Conservation (phyloP, 1,140 invertebrate genomes). For the Cydia fagiglandana region DNA sequence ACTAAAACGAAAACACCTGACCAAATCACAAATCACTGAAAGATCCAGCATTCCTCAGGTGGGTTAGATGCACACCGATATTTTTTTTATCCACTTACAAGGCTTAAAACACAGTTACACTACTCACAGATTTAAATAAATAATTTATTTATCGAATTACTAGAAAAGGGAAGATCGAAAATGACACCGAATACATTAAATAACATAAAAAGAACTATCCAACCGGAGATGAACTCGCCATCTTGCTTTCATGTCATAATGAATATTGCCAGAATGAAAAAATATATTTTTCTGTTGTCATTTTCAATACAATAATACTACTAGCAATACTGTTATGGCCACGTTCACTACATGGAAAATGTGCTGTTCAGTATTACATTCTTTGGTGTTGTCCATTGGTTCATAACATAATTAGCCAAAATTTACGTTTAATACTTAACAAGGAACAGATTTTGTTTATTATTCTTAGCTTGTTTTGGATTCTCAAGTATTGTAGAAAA, state of each 20-base stretch:
- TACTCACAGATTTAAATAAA: constrained; percentile 51
- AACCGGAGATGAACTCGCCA: constrained; percentile 78
- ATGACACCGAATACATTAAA: constrained; percentile 67
- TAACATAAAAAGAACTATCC: constrained; percentile 71
- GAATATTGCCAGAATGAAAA: constrained; percentile 58
- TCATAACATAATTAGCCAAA: too few species aligned
- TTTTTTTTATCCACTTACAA: constrained; percentile 50
- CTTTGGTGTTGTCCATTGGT: too few species aligned
- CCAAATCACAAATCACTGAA: constrained; percentile 80
- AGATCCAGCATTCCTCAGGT: constrained; percentile 80
- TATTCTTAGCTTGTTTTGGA: not conserved
- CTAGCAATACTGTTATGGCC: not conserved
- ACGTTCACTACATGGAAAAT: not conserved
- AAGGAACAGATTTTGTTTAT: not conserved
- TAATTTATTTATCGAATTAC: constrained; percentile 54
- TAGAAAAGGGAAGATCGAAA: constrained; percentile 64
- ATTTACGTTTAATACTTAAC: not conserved
- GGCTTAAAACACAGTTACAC: constrained; percentile 58
- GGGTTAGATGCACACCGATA: constrained; percentile 70
- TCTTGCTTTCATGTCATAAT: constrained; percentile 76
- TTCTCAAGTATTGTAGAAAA: not conserved
- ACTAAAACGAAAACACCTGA: constrained; percentile 79
- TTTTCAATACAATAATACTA: constrained; percentile 42
- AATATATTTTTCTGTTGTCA: constrained; percentile 38
- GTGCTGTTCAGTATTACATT: too few species aligned